A percentile compares a stretch with the other conserved stretches of the same genome.
These are phyloP conservation scores for Stenurella melanura DNA, from an alignment of 2,888 invertebrate genomes.

Conservation along the genomic window DNA sequence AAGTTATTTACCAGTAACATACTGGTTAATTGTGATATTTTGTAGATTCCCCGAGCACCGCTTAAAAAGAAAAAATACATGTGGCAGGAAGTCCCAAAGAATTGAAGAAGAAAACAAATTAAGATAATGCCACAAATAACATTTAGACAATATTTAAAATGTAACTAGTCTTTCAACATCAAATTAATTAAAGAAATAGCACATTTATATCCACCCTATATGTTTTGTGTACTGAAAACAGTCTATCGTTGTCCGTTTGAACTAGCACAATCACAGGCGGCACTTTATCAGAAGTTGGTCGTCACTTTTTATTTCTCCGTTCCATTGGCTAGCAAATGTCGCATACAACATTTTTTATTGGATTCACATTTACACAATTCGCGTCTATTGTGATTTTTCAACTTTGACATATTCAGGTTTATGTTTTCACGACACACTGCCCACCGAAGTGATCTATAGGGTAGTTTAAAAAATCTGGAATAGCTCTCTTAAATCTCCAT, in stretches of 20 bases:
- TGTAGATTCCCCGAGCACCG: too few species aligned
- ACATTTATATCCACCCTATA: not conserved
- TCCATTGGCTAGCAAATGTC: slow-evolving; percentile 51
- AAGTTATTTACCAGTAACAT: too few species aligned
- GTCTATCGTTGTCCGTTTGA: slow-evolving; percentile 5
- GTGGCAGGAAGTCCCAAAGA: too few species aligned
- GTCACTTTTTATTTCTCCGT: slow-evolving; percentile 44
- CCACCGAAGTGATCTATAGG: slow-evolving; percentile 35
- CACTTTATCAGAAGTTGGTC: slow-evolving; percentile 43
- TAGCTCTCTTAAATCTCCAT: slow-evolving; percentile 10
- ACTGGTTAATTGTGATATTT: too few species aligned
- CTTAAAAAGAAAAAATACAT: too few species aligned
- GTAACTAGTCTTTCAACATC: not conserved
- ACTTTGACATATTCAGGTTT: slow-evolving; percentile 44
- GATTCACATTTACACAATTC: slow-evolving; percentile 44
- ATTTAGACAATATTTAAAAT: too few species aligned
- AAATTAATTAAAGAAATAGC: not conserved
- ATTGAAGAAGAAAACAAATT: too few species aligned
- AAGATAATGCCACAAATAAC: too few species aligned
- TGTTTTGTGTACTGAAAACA: not conserved
- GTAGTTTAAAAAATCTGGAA: slow-evolving; percentile 26
- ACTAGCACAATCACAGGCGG: slow-evolving; percentile 21
- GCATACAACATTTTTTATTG: slow-evolving; percentile 49
- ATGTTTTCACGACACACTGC: slow-evolving; percentile 39
- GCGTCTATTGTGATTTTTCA: slow-evolving; percentile 50